These are phyloP conservation scores for Chloroclystis v-ata DNA, from an alignment of 2,888 invertebrate genomes.

Conservation along the genomic window DNA sequence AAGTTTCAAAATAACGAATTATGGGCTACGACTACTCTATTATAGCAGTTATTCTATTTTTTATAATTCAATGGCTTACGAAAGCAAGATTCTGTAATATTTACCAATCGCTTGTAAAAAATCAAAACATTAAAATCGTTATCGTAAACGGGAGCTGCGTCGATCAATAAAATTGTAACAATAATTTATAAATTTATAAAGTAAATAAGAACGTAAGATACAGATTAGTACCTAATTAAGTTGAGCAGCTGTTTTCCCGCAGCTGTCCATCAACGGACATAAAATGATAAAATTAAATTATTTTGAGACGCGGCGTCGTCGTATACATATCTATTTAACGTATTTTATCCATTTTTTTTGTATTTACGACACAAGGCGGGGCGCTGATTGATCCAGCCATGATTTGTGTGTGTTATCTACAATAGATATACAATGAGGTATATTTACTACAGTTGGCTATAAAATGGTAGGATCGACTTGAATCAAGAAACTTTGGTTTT, in stretches of 20 bases:
- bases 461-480: slow-evolving; percentile 10
- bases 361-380: slow-evolving; percentile 27
- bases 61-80: no score
- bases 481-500: neutral
- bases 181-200: no score
- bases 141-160: no score
- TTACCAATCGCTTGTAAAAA: no score
- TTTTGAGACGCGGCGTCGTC: slow-evolving; percentile 32
- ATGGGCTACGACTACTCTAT: no score
- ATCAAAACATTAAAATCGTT: no score
- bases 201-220: no score
- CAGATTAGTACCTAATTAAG: neutral
- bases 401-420: slow-evolving; percentile 26
- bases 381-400: slow-evolving; percentile 23
- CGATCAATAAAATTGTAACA: no score
- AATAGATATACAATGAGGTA: slow-evolving; percentile 2
- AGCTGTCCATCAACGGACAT: slow-evolving; percentile 24
- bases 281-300: slow-evolving; percentile 36
- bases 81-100: no score
- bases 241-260: slow-evolving; percentile 16
- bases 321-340: slow-evolving; percentile 52
- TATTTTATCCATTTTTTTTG: slow-evolving; percentile 26
- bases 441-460: slow-evolving; percentile 6
- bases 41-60: no score
- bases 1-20: no score